Percentiles rank a stretch among this genome's conserved stretches.
Evolutionary conservation across 2,113 vertebrate species (phyloP).

Genomic region (Lethenteron reissneri): DNA sequence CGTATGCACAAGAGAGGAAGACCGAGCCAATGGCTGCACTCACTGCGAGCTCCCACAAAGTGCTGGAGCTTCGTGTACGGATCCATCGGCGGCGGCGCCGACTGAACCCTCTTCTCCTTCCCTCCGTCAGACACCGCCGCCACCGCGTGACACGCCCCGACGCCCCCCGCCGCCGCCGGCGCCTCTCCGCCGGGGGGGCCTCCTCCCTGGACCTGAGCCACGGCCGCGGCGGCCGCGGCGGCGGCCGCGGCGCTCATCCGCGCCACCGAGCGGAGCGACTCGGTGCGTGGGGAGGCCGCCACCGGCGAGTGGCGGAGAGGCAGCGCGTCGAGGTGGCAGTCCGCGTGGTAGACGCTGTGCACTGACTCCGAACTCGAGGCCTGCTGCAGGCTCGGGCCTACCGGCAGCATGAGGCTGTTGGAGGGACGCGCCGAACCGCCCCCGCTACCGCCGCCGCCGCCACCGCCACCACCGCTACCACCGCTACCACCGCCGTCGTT

Average conservation of each 20-base stretch:
- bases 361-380: constrained; percentile 19
- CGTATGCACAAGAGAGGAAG: background rate
- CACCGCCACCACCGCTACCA: too few species aligned
- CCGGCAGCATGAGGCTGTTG: constrained; percentile 21
- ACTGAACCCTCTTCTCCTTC: too few species aligned
- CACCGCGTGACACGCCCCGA: too few species aligned
- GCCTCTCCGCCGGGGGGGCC: constrained; percentile 84
- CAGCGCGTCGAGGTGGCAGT: constrained; percentile 36
- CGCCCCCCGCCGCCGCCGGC: constrained; percentile 9
- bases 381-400: too few species aligned
- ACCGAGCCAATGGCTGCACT: constrained; percentile 16
- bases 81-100: constrained; percentile 13
- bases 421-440: constrained; percentile 7
- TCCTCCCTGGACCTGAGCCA: constrained; percentile 77
- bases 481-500: background rate
- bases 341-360: constrained; percentile 48
- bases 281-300: too few species aligned
- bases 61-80: constrained; percentile 56
- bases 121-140: too few species aligned
- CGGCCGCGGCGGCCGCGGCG: constrained; percentile 67
- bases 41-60: constrained; percentile 63
- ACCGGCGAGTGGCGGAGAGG: constrained; percentile 4
- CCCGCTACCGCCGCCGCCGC: background rate
- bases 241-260: constrained; percentile 12
- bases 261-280: too few species aligned